Evolutionary conservation across 2,113 vertebrate species (phyloP), one percentile per base, ranked within the genome.

Genomic region (Macrotis lagotis): DNA sequence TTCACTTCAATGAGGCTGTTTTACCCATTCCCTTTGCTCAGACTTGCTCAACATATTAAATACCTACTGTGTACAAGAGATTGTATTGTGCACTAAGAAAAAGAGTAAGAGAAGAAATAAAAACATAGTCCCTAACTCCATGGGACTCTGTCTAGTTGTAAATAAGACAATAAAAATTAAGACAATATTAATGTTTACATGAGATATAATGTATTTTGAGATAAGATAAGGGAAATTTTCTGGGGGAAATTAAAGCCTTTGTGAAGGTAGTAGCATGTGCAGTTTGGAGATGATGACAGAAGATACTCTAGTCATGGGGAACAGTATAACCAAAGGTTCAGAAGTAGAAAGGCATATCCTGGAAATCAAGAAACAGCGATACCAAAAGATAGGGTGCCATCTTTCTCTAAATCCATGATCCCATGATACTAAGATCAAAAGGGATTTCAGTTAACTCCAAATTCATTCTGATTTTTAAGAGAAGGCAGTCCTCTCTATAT

Each of bases 311-410:
- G n/a, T 6, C 1, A n/a, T 44, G 26, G 6, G 16, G 66, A n/a
- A 44, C 1, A 83, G 16, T 9, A 83, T 6, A 44, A n/a, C 12
- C 12, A n/a, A n/a, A n/a, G 5, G 59, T n/a, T 74, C 37, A 74
- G 37, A 74, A 83, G 19, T 83, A 44, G 16, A n/a, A 83, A 44
- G n/a, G 37, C 19, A 44, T 24, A 44, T 24, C 6, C 8, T 44
- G 92, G 94, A 96, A 47, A 96, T 93, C 90, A 91, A 97, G 94
- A 94, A 96, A 97, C 94, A 97, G 96, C 94, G 95, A 96, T 96
- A 96, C 96, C 95, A 97, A 96, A 97, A 97, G 97, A 97, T 96
- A 96, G 95, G 96, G 6, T 44, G 6, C n/a, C n/a, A 83, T n/a
- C n/a, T n/a, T 44, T 24, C 66, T 44, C 97, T 96, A 96, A 97